phyloP scores from a whole-genome alignment of 2,797 vertebrate genomes.

The Helostoma temminkii region DNA sequence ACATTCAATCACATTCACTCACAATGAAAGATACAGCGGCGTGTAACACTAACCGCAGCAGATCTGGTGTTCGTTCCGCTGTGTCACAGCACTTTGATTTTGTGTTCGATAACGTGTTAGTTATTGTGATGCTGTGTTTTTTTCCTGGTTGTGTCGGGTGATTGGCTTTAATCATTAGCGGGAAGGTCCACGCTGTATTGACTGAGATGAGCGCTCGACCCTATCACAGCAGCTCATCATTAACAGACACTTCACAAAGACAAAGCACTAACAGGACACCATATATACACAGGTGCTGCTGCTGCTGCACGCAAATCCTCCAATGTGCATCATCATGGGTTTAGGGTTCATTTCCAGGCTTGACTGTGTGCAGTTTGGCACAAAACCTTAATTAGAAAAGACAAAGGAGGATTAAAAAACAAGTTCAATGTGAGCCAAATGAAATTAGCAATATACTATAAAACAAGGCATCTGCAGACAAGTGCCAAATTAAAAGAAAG shows the following conservation, averaged over 20 bases:
- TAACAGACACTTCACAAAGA: slow-evolving; percentile 45
- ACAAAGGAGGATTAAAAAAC: background rate
- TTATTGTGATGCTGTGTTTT: slow-evolving; percentile 39
- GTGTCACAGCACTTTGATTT: slow-evolving; percentile 59
- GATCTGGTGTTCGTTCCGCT: slow-evolving; percentile 26
- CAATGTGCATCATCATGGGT: background rate
- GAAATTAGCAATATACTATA: background rate
- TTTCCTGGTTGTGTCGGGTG: slow-evolving; percentile 36
- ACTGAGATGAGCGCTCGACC: slow-evolving; percentile 44
- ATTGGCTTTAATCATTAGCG: slow-evolving; percentile 59
- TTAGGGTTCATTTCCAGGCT: background rate
- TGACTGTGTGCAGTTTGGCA: background rate
- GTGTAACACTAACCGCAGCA: slow-evolving; percentile 44
- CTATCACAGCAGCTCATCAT: slow-evolving; percentile 42
- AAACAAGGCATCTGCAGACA: background rate
- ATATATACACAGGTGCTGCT: slow-evolving; percentile 22
- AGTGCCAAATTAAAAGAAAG: background rate
- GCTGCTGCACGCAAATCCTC: background rate
- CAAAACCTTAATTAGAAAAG: background rate
- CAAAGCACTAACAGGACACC: slow-evolving; percentile 13
- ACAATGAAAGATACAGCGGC: slow-evolving; percentile 40
- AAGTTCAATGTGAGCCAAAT: background rate
- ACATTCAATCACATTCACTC: slow-evolving; percentile 64
- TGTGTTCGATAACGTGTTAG: slow-evolving; percentile 49
- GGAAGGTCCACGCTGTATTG: slow-evolving; percentile 32